Percentiles rank a stretch among this genome's conserved stretches.
Evolutionary conservation across 1,140 invertebrate genomes (phyloP).

Genomic region (Chionoecetes opilio): DNA sequence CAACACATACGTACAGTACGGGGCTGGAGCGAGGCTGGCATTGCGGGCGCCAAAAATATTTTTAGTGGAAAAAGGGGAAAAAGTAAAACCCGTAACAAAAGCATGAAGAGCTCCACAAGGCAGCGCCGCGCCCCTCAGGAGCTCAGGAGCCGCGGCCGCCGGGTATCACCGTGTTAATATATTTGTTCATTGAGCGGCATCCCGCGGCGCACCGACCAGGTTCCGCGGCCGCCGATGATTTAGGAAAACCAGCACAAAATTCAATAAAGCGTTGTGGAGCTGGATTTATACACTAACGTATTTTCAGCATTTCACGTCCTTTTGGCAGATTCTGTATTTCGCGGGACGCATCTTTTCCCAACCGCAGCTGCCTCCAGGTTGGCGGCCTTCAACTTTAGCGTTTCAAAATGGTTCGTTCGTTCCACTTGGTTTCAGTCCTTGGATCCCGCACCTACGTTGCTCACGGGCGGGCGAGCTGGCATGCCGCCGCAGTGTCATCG

Average conservation of each 20-base stretch:
- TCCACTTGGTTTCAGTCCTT: not conserved
- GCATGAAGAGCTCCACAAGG: not conserved
- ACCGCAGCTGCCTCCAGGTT: slow-evolving; percentile 61
- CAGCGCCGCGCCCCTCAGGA: not conserved
- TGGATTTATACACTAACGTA: slow-evolving; percentile 80
- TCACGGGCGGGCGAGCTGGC: not conserved
- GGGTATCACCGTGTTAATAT: slow-evolving; percentile 31
- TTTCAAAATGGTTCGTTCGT: slow-evolving; percentile 75
- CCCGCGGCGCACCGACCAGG: not conserved
- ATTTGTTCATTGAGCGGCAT: slow-evolving; percentile 34
- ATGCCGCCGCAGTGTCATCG: not conserved
- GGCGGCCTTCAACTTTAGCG: slow-evolving; percentile 65
- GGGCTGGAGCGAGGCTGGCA: not conserved
- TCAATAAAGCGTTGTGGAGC: slow-evolving; percentile 74
- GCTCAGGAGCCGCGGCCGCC: slow-evolving; percentile 10
- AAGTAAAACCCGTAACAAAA: slow-evolving; percentile 42
- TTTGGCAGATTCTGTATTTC: slow-evolving; percentile 79
- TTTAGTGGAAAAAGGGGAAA: slow-evolving; percentile 33
- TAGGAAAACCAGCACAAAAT: slow-evolving; percentile 74
- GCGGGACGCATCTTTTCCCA: slow-evolving; percentile 77
- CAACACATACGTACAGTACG: not conserved
- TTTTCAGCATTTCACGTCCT: slow-evolving; percentile 79
- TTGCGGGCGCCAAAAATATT: not conserved
- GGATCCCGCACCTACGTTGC: not conserved
- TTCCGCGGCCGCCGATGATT: slow-evolving; percentile 40